Percentiles rank a stretch among this genome's conserved stretches.
phyloP scores from a whole-genome alignment of 2,113 vertebrate genomes.

The Istiophorus platypterus region DNA sequence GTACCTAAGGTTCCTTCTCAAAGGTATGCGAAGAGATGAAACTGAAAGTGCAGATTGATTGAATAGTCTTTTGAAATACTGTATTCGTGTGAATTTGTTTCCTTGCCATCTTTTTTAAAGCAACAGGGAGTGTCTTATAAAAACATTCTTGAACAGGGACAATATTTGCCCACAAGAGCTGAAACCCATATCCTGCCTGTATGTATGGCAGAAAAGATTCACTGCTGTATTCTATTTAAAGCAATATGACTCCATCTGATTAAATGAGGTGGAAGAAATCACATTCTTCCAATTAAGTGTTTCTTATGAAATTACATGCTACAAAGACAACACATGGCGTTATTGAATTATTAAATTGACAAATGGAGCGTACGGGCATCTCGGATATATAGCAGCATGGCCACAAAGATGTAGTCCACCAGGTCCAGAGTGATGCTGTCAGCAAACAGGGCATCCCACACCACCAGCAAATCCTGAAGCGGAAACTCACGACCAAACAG shows the following conservation, averaged over 20 bases:
- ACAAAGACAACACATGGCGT: conserved; percentile 27
- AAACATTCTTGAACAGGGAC: neutral
- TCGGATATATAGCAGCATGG: conserved; percentile 98
- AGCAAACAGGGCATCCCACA: conserved; percentile 97
- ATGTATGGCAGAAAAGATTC: conserved; percentile 6
- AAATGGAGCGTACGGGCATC: conserved; percentile 90
- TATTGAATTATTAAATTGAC: conserved; percentile 38
- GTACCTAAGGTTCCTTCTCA: neutral
- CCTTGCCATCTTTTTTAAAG: neutral
- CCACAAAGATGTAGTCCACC: conserved; percentile 97
- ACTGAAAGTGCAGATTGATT: neutral
- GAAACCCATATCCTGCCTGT: neutral
- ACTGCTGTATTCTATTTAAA: conserved; percentile 42
- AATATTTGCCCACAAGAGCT: conserved; percentile 1
- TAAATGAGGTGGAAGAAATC: conserved; percentile 48
- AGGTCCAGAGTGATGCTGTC: conserved; percentile 94
- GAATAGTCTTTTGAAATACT: neutral
- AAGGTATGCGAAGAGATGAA: neutral
- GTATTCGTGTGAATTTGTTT: neutral
- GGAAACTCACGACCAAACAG: conserved; percentile 97
- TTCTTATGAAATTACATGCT: conserved; percentile 45
- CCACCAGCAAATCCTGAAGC: conserved; percentile 95
- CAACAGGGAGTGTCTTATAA: neutral
- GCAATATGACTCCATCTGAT: conserved; percentile 40
- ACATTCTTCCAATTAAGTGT: conserved; percentile 45